phyloP scores from a whole-genome alignment of 2,113 vertebrate genomes.

The Muscicapa adusta region DNA sequence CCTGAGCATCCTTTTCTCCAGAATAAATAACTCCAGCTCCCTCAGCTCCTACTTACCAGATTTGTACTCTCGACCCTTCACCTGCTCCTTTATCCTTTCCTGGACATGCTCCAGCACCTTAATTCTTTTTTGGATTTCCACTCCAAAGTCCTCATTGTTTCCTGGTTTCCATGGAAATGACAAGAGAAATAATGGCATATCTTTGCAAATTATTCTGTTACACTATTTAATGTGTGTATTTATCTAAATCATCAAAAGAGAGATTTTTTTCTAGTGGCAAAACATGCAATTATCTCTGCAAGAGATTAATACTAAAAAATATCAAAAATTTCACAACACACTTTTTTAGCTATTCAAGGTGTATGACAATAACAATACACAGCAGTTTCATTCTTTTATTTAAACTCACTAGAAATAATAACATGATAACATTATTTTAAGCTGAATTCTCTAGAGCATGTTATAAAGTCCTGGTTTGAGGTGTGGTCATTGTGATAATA shows the following conservation, averaged over 20 bases:
- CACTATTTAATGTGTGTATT: neutral
- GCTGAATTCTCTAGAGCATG: neutral
- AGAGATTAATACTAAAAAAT: neutral
- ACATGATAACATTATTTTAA: neutral
- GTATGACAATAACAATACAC: neutral
- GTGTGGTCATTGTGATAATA: neutral
- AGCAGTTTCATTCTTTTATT: neutral
- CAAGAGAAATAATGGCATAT: neutral
- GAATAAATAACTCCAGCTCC: neutral
- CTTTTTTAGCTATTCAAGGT: neutral
- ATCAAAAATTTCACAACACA: neutral
- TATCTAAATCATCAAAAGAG: neutral
- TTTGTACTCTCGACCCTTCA: neutral
- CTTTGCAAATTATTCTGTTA: neutral
- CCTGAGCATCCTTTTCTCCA: neutral
- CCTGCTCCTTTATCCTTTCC: neutral
- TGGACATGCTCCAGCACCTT: neutral
- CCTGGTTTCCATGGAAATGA: neutral
- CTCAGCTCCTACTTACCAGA: neutral
- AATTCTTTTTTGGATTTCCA: neutral
- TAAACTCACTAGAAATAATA: neutral
- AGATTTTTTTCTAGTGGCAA: neutral
- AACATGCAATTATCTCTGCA: neutral
- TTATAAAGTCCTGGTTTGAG: neutral
- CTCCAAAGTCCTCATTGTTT: neutral